A percentile compares a stretch with the other conserved stretches of the same genome.
Evolutionary conservation across 2,888 invertebrate genomes (phyloP).

Genomic region (Escarpia spicata): DNA sequence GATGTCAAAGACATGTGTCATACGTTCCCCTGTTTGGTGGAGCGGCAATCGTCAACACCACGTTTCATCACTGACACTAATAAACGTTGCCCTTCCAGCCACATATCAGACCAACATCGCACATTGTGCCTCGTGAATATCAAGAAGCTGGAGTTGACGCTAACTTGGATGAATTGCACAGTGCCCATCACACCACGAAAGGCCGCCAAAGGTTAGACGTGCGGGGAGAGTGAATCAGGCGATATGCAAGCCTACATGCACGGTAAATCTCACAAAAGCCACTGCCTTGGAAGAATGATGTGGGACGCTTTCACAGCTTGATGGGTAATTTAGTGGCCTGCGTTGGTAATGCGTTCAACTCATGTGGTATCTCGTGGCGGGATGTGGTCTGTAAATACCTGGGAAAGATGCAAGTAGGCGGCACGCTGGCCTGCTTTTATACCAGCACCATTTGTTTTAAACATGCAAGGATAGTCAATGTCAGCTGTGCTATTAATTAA

Average conservation of each 20-base stretch:
- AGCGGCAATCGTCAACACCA: not conserved
- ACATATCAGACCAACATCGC: not conserved
- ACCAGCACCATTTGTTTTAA: not conserved
- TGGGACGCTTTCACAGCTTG: not conserved
- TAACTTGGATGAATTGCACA: not conserved
- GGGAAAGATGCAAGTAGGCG: not conserved
- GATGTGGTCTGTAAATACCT: not conserved
- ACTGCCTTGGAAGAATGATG: not conserved
- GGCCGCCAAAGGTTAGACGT: not conserved
- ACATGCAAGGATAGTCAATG: not conserved
- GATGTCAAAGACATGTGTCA: not conserved
- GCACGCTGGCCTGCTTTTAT: not conserved
- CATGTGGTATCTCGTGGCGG: not conserved
- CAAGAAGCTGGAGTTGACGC: not conserved
- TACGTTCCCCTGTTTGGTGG: not conserved
- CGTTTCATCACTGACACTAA: not conserved
- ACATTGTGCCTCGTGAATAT: not conserved
- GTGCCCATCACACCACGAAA: not conserved
- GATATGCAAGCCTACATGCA: not conserved
- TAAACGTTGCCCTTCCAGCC: not conserved
- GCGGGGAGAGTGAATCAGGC: not conserved
- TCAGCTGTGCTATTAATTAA: not conserved
- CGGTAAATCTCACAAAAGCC: not conserved
- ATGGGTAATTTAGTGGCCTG: constrained; percentile 10
- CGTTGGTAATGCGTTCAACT: not conserved